Evolutionary conservation across 1,140 invertebrate genomes (phyloP).

Genomic region (Papilio dardanus): DNA sequence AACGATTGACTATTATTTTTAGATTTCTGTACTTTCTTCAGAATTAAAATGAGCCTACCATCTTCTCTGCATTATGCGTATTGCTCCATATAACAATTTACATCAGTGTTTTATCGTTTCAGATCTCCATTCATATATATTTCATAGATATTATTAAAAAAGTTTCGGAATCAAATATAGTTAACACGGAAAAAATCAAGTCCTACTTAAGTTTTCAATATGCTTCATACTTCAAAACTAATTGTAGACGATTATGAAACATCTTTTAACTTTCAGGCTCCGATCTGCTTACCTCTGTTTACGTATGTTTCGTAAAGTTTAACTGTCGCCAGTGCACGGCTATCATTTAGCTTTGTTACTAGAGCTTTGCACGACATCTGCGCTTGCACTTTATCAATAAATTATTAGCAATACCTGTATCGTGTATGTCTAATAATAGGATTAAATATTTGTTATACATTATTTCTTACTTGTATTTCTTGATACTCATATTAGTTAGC

Average conservation of each 20-base stretch:
- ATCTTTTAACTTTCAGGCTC: slow-evolving; percentile 5
- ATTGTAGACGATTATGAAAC: not conserved
- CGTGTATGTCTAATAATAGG: slow-evolving; percentile 3
- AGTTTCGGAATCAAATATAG: not conserved
- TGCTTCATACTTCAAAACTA: not conserved
- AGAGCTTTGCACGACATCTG: slow-evolving; percentile 35
- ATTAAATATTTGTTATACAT: not conserved
- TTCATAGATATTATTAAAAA: not conserved
- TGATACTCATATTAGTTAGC: not conserved
- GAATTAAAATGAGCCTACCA: no score
- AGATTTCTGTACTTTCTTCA: not conserved
- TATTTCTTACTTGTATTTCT: not conserved
- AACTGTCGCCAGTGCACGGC: slow-evolving; percentile 28
- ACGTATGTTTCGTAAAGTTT: slow-evolving; percentile 9
- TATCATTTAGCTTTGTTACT: slow-evolving; percentile 29
- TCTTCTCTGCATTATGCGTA: no score
- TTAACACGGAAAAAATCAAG: not conserved
- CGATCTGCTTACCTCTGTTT: slow-evolving; percentile 18
- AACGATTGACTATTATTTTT: not conserved
- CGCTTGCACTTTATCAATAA: slow-evolving; percentile 26
- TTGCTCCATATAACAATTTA: not conserved
- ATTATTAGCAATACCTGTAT: not conserved
- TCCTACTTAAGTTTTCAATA: not conserved
- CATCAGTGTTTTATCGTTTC: not conserved
- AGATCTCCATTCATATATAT: not conserved